Evolutionary conservation across 2,113 vertebrate genomes (phyloP).

Genomic region (Leiothrix lutea): DNA sequence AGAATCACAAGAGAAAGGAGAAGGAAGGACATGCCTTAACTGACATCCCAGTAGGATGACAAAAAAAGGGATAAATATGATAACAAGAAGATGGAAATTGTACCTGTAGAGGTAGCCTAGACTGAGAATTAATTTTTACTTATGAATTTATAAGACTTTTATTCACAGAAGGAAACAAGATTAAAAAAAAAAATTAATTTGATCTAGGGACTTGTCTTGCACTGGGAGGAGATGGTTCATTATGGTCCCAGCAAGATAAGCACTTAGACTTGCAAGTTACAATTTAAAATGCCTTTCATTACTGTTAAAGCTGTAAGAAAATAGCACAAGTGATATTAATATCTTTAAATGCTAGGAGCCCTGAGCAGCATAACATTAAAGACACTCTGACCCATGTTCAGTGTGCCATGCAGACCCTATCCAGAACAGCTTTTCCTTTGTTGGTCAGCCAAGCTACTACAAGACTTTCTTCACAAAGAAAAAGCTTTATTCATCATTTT

Average conservation of each 20-base stretch:
- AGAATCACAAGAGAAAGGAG: neutral
- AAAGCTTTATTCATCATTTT: neutral
- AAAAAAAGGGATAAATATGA: neutral
- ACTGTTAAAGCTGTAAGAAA: neutral
- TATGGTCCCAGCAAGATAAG: neutral
- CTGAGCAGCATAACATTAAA: neutral
- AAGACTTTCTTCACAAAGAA: neutral
- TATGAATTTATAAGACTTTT: neutral
- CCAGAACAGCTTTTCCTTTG: neutral
- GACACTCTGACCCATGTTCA: accelerated
- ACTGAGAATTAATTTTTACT: neutral
- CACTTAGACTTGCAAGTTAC: neutral
- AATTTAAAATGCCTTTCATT: neutral
- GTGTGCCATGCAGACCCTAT: too few relatives aligned
- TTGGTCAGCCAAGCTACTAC: accelerated
- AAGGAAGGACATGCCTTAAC: neutral
- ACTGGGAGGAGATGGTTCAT: neutral
- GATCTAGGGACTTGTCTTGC: neutral
- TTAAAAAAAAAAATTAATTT: neutral
- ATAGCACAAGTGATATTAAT: neutral
- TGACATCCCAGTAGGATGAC: neutral
- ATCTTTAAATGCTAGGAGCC: neutral
- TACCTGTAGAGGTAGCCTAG: neutral
- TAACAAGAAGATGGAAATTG: neutral
- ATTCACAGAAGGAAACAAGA: neutral